These are phyloP conservation scores for Sinocyclocheilus anophthalmus DNA, from an alignment of 2,113 vertebrate species.

Conservation along the genomic window DNA sequence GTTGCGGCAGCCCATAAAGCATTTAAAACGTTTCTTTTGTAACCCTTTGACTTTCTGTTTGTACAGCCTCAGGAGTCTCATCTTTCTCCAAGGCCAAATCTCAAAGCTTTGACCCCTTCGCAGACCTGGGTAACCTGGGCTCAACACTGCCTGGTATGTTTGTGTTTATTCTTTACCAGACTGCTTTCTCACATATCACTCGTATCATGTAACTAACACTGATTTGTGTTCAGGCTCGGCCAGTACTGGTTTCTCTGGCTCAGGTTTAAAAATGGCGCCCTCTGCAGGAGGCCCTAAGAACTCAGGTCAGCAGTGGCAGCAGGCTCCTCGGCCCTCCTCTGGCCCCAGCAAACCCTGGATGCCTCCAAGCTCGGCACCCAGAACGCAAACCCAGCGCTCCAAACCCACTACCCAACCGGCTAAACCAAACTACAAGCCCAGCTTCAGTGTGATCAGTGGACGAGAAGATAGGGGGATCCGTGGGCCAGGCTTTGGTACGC, in stretches of 20 bases:
- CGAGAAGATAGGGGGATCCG: constrained; percentile 90
- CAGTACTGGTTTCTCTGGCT: constrained; percentile 69
- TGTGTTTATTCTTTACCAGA: not conserved
- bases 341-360: constrained; percentile 71
- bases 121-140: constrained; percentile 84
- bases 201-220: not conserved
- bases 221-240: constrained; percentile 72
- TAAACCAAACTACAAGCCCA: constrained; percentile 86
- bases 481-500: constrained; percentile 84
- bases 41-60: not conserved
- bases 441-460: constrained; percentile 89
- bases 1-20: not conserved
- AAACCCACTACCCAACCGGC: constrained; percentile 58
- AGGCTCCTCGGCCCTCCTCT: constrained; percentile 70
- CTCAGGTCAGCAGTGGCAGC: constrained; percentile 79
- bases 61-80: constrained; percentile 70
- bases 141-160: constrained; percentile 81
- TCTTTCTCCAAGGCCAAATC: constrained; percentile 82
- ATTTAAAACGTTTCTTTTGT: not conserved
- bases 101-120: constrained; percentile 91
- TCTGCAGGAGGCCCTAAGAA: constrained; percentile 70
- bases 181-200: not conserved
- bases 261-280: constrained; percentile 75
- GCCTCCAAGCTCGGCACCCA: constrained; percentile 61
- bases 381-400: constrained; percentile 65